phyloP scores from a whole-genome alignment of 2,113 vertebrate genomes.

The Leucoraja erinaceus region DNA sequence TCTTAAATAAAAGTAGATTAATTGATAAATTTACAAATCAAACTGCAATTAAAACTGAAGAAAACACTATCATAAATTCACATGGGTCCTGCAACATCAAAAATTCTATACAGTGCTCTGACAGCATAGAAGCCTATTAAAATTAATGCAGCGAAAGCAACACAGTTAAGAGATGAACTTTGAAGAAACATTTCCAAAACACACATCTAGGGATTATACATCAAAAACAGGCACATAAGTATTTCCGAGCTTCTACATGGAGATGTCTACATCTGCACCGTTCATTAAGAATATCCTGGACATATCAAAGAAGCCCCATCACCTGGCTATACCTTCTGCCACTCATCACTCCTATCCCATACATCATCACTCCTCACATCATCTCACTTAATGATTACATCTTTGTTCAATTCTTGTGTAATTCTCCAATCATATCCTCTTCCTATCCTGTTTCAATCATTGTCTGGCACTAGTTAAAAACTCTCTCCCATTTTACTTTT shows the following conservation, averaged over 20 bases:
- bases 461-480: too few relatives aligned
- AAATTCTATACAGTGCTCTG: background rate
- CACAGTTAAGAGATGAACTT: background rate
- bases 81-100: background rate
- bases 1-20: background rate
- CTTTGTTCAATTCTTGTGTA: too few relatives aligned
- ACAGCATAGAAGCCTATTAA: background rate
- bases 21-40: slow-evolving; percentile 28
- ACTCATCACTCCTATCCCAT: too few relatives aligned
- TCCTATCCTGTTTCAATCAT: too few relatives aligned
- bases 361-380: too few relatives aligned
- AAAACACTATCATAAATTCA: background rate
- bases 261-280: background rate
- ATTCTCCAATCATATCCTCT: too few relatives aligned
- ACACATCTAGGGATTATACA: background rate
- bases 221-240: background rate
- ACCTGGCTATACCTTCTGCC: too few relatives aligned
- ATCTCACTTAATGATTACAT: too few relatives aligned
- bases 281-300: background rate
- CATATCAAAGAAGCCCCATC: background rate
- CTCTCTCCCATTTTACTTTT: too few relatives aligned
- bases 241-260: background rate
- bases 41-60: background rate
- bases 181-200: background rate
- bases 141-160: background rate